These are phyloP conservation scores for Spodoptera littoralis DNA, from an alignment of 2,888 invertebrate species.

Conservation along the genomic window DNA sequence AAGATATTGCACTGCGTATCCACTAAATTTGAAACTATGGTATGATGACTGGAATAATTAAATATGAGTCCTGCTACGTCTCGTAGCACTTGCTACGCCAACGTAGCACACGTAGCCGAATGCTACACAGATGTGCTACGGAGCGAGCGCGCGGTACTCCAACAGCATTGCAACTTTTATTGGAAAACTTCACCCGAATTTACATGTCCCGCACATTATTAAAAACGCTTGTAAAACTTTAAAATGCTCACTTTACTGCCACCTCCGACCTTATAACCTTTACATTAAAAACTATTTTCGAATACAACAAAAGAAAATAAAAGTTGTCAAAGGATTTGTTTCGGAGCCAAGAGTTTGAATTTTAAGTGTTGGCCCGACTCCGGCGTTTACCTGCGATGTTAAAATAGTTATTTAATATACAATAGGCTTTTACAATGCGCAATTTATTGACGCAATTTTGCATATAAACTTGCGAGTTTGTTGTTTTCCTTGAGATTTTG, in stretches of 20 bases:
- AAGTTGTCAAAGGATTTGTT: slow-evolving; percentile 53
- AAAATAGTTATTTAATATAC: slow-evolving; percentile 63
- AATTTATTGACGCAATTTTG: slow-evolving; percentile 54
- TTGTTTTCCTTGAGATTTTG: slow-evolving; percentile 33
- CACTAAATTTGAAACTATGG: too few species aligned
- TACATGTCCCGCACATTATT: slow-evolving; percentile 84
- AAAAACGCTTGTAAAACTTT: slow-evolving; percentile 79
- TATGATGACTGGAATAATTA: too few species aligned
- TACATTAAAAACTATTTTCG: slow-evolving; percentile 52
- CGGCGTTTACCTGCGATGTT: slow-evolving; percentile 56
- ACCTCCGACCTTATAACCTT: slow-evolving; percentile 48
- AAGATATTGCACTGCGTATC: too few species aligned
- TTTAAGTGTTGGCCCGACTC: slow-evolving; percentile 63
- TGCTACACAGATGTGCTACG: slow-evolving; percentile 47
- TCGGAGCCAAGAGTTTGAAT: slow-evolving; percentile 65
- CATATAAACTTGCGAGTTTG: slow-evolving; percentile 45
- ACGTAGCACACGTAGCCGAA: slow-evolving; percentile 26
- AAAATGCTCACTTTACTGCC: slow-evolving; percentile 32
- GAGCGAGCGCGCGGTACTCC: slow-evolving; percentile 65
- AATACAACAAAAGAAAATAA: slow-evolving; percentile 27
- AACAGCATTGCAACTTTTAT: slow-evolving; percentile 82
- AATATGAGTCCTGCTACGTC: slow-evolving; percentile 9
- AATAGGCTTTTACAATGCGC: slow-evolving; percentile 54
- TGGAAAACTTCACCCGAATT: slow-evolving; percentile 85
- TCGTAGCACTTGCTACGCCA: slow-evolving; percentile 30